phyloP scores from a whole-genome alignment of 1,140 invertebrate genomes.

The Diuraphis noxia region DNA sequence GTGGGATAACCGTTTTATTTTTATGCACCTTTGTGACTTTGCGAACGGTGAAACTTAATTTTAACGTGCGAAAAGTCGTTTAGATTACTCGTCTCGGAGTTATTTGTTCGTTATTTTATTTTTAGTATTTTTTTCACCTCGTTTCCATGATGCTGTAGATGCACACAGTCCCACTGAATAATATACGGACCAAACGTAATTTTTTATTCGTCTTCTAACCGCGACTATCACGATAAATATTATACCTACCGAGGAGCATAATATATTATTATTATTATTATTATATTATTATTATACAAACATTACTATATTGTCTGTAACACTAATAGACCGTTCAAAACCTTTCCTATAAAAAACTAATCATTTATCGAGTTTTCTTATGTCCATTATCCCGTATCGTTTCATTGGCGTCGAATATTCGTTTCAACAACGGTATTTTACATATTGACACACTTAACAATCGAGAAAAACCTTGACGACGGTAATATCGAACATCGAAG shows the following conservation, averaged over 20 bases:
- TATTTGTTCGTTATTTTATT: constrained; percentile 1
- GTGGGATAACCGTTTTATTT: background rate
- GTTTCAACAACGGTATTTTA: no score
- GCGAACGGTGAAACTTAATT: background rate
- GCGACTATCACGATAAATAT: background rate
- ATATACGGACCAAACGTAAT: background rate
- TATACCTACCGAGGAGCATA: background rate
- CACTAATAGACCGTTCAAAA: background rate
- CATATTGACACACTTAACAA: no score
- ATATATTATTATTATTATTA: background rate
- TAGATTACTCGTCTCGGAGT: background rate
- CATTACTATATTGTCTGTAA: background rate
- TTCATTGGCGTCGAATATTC: background rate
- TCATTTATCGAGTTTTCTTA: background rate
- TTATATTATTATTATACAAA: no score
- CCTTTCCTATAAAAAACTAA: background rate
- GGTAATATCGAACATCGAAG: no score
- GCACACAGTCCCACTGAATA: background rate
- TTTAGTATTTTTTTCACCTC: background rate
- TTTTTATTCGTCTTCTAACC: background rate
- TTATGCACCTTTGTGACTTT: background rate
- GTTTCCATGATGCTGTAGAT: background rate
- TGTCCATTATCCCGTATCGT: background rate
- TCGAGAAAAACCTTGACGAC: no score
- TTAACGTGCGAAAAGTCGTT: background rate